Evolutionary conservation across 2,797 vertebrate genomes (phyloP).

Genomic region (Echeneis naucrates): DNA sequence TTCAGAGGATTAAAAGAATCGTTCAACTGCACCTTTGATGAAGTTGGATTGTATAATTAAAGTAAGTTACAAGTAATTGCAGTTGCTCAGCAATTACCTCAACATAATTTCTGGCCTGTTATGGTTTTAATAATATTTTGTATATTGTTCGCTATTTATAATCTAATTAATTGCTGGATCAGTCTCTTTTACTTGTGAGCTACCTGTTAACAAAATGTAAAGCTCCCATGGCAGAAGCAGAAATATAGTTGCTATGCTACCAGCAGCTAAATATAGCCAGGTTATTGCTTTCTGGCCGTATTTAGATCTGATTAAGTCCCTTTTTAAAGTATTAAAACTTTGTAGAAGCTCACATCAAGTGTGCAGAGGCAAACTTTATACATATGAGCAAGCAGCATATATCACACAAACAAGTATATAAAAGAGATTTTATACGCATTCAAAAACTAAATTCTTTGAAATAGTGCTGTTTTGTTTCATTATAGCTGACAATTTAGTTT

Average conservation of each 20-base stretch:
- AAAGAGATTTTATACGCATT: too few species aligned
- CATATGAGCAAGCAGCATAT: neutral
- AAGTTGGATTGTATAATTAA: too few species aligned
- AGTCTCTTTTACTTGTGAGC: neutral
- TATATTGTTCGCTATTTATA: neutral
- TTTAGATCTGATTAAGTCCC: too few species aligned
- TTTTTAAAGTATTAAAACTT: neutral
- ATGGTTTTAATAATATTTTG: neutral
- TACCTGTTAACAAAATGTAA: constrained; percentile 3
- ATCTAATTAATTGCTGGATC: neutral
- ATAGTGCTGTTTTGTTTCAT: neutral
- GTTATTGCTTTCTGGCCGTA: neutral
- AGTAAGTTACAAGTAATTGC: too few species aligned
- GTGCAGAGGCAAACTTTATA: neutral
- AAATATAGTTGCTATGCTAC: neutral
- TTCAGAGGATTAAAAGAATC: neutral
- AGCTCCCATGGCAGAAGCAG: neutral
- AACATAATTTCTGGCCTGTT: too few species aligned
- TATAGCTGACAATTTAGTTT: neutral
- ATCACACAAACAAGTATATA: neutral
- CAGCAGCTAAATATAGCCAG: constrained; percentile 3
- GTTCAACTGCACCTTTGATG: neutral
- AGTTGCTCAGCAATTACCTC: too few species aligned
- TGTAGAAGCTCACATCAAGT: neutral
- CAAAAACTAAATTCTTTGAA: neutral